Evolutionary conservation across 2,888 invertebrate species (phyloP).

Genomic region (Cactoblastis cactorum): DNA sequence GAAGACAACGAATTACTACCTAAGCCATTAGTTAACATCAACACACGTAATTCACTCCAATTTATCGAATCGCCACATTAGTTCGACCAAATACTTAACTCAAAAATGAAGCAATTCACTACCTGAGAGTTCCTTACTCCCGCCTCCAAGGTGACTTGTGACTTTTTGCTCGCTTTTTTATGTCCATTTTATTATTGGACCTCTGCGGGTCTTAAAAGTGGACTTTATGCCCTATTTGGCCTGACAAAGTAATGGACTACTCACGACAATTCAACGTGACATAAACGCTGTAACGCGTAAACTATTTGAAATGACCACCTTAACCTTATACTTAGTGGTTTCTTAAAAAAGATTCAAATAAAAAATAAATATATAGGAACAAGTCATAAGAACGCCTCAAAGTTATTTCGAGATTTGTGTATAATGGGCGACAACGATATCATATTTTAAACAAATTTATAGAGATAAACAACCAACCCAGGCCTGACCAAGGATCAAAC

Average conservation of each 20-base stretch:
- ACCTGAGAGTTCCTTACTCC: conserved; percentile 73
- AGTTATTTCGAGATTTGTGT: too few relatives aligned
- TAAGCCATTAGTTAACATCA: background rate
- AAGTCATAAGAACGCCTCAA: too few relatives aligned
- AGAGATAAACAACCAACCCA: too few relatives aligned
- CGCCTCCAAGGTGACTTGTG: conserved; percentile 68
- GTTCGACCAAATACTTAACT: conserved; percentile 45
- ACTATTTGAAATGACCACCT: conserved; percentile 1
- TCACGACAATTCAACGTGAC: conserved; percentile 5
- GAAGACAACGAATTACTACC: background rate
- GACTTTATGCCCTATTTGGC: conserved; percentile 9
- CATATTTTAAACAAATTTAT: too few relatives aligned
- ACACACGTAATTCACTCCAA: conserved; percentile 35
- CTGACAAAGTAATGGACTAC: conserved; percentile 7
- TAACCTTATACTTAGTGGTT: too few relatives aligned
- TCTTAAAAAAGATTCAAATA: too few relatives aligned
- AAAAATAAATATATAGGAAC: background rate
- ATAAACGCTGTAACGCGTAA: conserved; percentile 1
- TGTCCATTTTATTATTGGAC: conserved; percentile 54
- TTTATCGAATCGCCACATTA: conserved; percentile 45
- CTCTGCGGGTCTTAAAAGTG: conserved; percentile 45
- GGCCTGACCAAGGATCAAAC: too few relatives aligned
- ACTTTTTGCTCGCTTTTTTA: conserved; percentile 67
- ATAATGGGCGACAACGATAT: too few relatives aligned
- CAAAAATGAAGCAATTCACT: conserved; percentile 74